A percentile compares a stretch with the other conserved stretches of the same genome.
Conservation (phyloP, 2,888 invertebrate species). For the Endotricha flammealis region DNA sequence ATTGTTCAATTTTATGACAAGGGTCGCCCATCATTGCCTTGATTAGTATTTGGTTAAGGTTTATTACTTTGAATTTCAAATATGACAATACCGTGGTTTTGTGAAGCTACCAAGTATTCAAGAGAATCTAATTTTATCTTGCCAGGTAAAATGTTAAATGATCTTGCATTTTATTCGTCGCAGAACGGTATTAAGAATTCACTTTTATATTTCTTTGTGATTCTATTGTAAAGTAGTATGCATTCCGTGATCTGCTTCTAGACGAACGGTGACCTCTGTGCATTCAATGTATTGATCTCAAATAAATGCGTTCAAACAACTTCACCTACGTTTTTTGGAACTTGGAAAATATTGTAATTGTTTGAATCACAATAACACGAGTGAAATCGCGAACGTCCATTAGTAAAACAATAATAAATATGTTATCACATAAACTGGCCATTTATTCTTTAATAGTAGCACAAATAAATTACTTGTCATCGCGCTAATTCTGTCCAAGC, state of each 20-base stretch:
- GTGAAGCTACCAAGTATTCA: conserved; percentile 7
- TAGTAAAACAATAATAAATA: too few relatives aligned
- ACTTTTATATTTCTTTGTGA: conserved; percentile 1
- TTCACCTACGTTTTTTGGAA: background rate
- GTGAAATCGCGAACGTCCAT: too few relatives aligned
- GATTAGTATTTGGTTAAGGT: conserved; percentile 35
- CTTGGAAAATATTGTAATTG: too few relatives aligned
- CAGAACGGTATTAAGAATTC: background rate
- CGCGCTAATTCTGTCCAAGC: conserved; percentile 1
- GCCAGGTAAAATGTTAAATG: background rate
- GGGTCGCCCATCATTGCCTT: conserved; percentile 40
- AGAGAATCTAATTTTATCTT: background rate
- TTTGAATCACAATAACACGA: too few relatives aligned
- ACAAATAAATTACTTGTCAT: too few relatives aligned
- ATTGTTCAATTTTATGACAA: conserved; percentile 52
- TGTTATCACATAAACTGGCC: too few relatives aligned
- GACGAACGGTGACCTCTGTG: conserved; percentile 19
- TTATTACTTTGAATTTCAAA: conserved; percentile 32
- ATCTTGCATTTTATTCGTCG: background rate
- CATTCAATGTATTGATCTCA: conserved; percentile 26
- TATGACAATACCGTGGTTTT: conserved; percentile 10
- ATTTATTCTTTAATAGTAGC: too few relatives aligned
- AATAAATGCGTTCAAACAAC: conserved; percentile 7
- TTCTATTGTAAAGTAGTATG: background rate
- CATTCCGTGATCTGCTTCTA: conserved; percentile 11